Base-by-base conservation (phyloP, 2,797 vertebrate species). In the Oryzias sinensis region DNA sequence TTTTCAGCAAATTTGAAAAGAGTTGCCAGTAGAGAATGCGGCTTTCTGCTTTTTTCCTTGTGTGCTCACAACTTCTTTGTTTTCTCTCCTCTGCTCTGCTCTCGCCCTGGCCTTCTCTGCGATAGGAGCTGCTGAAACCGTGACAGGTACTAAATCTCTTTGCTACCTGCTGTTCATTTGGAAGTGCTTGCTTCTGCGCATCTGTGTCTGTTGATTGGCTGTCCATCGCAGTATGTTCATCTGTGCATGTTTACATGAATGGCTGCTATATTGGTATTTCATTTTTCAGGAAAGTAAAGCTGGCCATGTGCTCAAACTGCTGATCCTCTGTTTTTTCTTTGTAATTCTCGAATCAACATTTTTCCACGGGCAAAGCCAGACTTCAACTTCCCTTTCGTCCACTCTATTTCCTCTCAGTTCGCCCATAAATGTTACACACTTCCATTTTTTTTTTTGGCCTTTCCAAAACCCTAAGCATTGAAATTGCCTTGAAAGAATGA, bases 111-210 rank as follows among this genome's bases (percentile, higher is more conserved):
- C 75, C 82, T 68, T 71, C 59, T 72, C 87, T 85, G 81, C 74
- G 83, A 82, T 84, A 93, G 93, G 92, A 92, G 88, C 90, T 75
- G 86, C 92, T 83, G 90, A 93, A 88, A 88, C 72, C 74, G 78
- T 91, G 83, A 87, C 92, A 93, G 92, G 92, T 93, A 92, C 68
- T 73, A 53, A 76, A 77, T 78, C 62, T 80, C 76, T 78, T 81
- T 80, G 49, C 80, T 74, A 53, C 76, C 83, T 84, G 75, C 81
- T 87, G 84, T 86, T 88, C 82, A 77, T 77, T 82, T 88, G 80
- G 82, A 82, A 71, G 66, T 51, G 71, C 79, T 70, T 44, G 65
- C 72, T 65, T 70, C 70, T 76, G 62, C 52, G 62, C 17, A 27
- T 72, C 76, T 83, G 64, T 81, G 72, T 83, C 68, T 82, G 74